Evolutionary conservation across 2,113 vertebrate genomes (phyloP), one percentile per base, ranked within the genome.

Genomic region (Bufo gargarizans): DNA sequence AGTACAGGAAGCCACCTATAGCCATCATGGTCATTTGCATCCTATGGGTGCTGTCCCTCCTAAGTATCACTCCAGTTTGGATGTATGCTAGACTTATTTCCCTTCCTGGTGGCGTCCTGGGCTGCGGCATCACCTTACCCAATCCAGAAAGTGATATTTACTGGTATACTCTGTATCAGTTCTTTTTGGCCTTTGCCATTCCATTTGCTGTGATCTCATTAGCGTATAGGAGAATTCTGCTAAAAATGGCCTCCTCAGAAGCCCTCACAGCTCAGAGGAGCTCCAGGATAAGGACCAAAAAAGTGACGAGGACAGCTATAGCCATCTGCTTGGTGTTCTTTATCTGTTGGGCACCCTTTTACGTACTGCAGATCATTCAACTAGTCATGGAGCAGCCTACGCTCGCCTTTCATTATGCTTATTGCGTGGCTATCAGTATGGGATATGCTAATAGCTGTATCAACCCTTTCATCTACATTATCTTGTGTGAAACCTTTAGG

Each of bases 161-260:
- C 80, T 92, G 90, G 91, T 95, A 94, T 85, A 93, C 93, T 0
- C 92, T 95, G 16, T 94, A 94, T 88, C 93, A 95, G n/a, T 95
- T 95, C 84, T 90, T 95, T 86, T 81, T 95, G 49, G 92, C 90
- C 13, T 95, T 95, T 4, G 93, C 92, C 33, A 88, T 93, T 78
- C 92, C 93, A 1, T 91, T 94, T 58, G 77, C 77, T 10, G 84
- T 94, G 77, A 94, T 90, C 87, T 91, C 90, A 0, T 90, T 80
- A 12, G 92, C 91, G 9, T 94, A 93, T 76, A 82, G 90, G 20
- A 91, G 90, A 82, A 92, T 92, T 59, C 88, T 94, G 79, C 81
- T 92, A 9, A 91, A 90, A 79, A 92, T 91, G 90, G 72, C 91
- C 1, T 91, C 90, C 0, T 91, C 91, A 0, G 90, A 91, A 65